phyloP scores from a whole-genome alignment of 2,888 invertebrate species.

The Cephus rjabovi region DNA sequence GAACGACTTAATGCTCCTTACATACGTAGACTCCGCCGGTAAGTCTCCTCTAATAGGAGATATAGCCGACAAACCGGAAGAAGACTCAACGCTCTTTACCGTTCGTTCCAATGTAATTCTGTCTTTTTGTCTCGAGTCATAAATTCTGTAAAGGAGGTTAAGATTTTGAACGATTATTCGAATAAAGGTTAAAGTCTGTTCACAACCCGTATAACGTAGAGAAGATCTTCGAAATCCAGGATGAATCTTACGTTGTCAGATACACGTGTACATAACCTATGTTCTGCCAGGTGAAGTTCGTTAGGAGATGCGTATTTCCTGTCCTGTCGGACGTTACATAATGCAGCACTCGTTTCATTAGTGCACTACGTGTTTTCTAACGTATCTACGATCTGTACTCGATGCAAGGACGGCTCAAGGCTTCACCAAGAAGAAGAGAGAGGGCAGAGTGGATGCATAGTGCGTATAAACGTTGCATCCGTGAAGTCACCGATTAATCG shows the following conservation, averaged over 20 bases:
- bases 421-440: neutral
- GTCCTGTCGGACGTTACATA: neutral
- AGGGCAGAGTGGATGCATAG: neutral
- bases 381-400: neutral
- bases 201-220: neutral
- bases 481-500: neutral
- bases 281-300: neutral
- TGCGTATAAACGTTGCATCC: neutral
- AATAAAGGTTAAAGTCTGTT: neutral
- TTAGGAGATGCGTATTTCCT: neutral
- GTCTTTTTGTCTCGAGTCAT: neutral
- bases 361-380: neutral
- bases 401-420: neutral
- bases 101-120: neutral
- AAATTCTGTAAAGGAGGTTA: neutral
- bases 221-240: neutral
- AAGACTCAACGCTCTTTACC: neutral
- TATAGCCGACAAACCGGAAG: no score
- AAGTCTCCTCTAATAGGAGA: no score
- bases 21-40: no score
- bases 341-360: neutral
- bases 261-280: neutral
- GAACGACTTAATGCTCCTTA: neutral
- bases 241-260: neutral
- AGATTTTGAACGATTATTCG: neutral